phyloP scores from a whole-genome alignment of 2,797 vertebrate genomes.

The Ceyx erithaca region DNA sequence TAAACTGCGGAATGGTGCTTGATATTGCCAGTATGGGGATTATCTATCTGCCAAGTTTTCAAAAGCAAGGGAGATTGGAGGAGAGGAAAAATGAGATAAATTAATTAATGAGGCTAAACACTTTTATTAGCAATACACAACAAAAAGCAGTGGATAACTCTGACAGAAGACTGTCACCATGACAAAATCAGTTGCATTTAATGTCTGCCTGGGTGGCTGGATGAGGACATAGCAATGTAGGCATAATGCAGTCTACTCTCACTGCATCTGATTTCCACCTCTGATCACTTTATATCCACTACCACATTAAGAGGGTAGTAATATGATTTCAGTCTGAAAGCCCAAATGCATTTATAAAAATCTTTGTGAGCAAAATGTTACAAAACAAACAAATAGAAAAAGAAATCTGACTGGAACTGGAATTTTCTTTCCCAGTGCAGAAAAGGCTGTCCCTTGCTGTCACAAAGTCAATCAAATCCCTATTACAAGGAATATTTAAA shows the following conservation, averaged over 20 bases:
- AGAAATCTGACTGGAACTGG: background rate
- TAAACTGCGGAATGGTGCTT: background rate
- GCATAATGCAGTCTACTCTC: background rate
- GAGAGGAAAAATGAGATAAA: background rate
- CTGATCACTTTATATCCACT: background rate
- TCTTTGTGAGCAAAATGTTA: background rate
- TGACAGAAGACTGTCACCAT: background rate
- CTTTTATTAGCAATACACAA: background rate
- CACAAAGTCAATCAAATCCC: background rate
- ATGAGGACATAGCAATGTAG: background rate
- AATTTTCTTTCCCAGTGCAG: background rate
- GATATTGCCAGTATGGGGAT: background rate
- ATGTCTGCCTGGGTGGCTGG: background rate
- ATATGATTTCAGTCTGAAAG: background rate
- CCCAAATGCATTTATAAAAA: background rate
- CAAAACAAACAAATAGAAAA: background rate
- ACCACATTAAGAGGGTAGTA: background rate
- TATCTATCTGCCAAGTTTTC: background rate
- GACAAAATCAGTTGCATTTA: background rate
- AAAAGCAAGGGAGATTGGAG: background rate
- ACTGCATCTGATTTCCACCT: background rate
- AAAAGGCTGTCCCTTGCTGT: background rate
- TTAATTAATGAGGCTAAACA: background rate
- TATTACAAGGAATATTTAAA: background rate
- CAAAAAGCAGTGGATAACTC: background rate